These are phyloP conservation scores for Indicator maculatus DNA, from an alignment of 2,113 vertebrate genomes.

Conservation along the genomic window DNA sequence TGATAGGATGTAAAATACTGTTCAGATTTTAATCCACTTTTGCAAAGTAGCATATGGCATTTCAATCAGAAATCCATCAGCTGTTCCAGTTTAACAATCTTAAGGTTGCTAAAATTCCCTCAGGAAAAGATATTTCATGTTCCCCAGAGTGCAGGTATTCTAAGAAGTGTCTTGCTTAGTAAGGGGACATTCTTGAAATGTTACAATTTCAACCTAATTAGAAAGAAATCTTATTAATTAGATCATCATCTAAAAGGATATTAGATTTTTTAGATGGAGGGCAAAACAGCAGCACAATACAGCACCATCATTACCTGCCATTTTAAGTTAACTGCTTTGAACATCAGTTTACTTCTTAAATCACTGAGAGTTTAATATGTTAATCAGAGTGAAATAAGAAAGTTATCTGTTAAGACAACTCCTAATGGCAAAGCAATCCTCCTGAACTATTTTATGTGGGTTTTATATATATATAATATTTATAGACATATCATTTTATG, in stretches of 20 bases:
- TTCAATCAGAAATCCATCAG: conserved; percentile 54
- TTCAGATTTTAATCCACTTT: not conserved
- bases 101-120: conserved; percentile 52
- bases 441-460: not conserved
- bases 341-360: not conserved
- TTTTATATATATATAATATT: not conserved
- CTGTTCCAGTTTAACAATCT: conserved; percentile 62
- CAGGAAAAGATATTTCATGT: conserved; percentile 47
- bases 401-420: not conserved
- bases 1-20: not conserved
- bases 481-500: not conserved
- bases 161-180: conserved; percentile 59
- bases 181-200: conserved; percentile 59
- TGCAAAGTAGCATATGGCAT: conserved; percentile 43
- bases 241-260: conserved; percentile 45
- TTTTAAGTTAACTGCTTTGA: not conserved
- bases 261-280: conserved; percentile 53
- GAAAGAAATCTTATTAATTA: conserved; percentile 69
- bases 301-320: not conserved
- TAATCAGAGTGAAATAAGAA: not conserved
- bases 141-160: conserved; percentile 49
- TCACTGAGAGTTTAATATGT: not conserved
- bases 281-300: conserved; percentile 13
- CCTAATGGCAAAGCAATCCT: not conserved
- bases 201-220: conserved; percentile 74